Evolutionary conservation across 2,888 invertebrate genomes (phyloP).

Genomic region (Gonocerus acuteangulatus): DNA sequence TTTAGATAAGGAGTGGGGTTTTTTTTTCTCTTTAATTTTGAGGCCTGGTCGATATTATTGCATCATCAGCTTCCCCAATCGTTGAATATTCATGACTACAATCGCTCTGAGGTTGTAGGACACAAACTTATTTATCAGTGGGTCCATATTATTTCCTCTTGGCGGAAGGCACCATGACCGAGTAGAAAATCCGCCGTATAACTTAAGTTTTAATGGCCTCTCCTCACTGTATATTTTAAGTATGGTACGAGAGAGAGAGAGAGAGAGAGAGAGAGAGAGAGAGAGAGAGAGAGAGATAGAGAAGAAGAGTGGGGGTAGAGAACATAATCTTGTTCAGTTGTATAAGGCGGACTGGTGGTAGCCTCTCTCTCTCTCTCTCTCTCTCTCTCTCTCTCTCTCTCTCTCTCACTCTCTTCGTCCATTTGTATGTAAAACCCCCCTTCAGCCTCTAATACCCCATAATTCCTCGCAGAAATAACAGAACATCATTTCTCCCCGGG

Average conservation of each 20-base stretch:
- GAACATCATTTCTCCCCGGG: constrained; percentile 33
- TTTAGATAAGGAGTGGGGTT: no score
- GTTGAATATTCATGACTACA: no score
- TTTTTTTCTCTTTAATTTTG: no score
- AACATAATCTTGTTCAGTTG: constrained; percentile 24
- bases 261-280: not conserved
- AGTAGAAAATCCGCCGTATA: not conserved
- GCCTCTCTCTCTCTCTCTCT: no score
- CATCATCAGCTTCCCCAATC: no score
- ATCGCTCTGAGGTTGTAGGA: no score
- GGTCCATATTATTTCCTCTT: no score
- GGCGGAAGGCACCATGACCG: no score
- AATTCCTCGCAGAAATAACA: constrained; percentile 37
- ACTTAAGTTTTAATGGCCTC: constrained; percentile 20
- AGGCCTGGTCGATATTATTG: no score
- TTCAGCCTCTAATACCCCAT: constrained; percentile 35
- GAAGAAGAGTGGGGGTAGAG: constrained; percentile 1
- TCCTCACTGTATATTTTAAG: constrained; percentile 21
- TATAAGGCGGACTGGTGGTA: constrained; percentile 15
- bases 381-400: no score
- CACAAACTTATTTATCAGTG: no score
- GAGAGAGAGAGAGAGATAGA: constrained; percentile 4
- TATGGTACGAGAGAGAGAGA: not conserved
- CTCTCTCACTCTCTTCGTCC: not conserved
- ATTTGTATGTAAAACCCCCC: constrained; percentile 32